These are phyloP conservation scores for Eublepharis macularius DNA, from an alignment of 2,113 vertebrate genomes.

Conservation along the genomic window DNA sequence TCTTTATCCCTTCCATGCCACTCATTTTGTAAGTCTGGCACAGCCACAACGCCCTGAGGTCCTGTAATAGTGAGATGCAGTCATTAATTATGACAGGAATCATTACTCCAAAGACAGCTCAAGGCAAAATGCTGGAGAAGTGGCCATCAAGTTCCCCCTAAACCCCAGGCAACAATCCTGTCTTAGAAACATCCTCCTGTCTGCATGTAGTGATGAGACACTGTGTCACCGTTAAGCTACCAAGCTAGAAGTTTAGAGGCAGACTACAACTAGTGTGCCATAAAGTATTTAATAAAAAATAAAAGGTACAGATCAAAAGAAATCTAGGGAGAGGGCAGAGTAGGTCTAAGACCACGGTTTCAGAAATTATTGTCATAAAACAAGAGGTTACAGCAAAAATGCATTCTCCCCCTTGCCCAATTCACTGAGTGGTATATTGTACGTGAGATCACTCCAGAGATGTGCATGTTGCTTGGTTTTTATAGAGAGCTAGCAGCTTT, in stretches of 20 bases:
- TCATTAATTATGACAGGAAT: background rate
- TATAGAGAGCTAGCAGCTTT: too few relatives aligned
- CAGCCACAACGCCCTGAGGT: background rate
- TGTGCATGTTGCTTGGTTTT: too few relatives aligned
- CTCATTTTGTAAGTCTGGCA: background rate
- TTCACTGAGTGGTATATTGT: too few relatives aligned
- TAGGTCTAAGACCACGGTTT: too few relatives aligned
- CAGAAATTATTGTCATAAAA: too few relatives aligned
- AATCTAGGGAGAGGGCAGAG: background rate
- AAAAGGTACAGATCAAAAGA: fast-evolving
- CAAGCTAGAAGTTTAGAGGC: background rate
- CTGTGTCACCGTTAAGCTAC: background rate
- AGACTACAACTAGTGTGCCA: fast-evolving
- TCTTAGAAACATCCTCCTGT: background rate
- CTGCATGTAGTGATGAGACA: background rate
- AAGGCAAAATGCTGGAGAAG: background rate
- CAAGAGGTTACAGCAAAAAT: too few relatives aligned
- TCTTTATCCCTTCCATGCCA: background rate
- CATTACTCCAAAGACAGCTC: slow-evolving; percentile 1
- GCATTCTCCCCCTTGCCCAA: too few relatives aligned
- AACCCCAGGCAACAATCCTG: background rate
- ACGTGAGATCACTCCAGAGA: too few relatives aligned
- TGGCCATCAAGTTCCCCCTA: background rate
- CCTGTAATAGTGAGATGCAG: background rate
- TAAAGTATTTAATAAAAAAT: slow-evolving; percentile 2